These are phyloP conservation scores for Vireo altiloquus DNA, from an alignment of 2,113 vertebrate species.

Conservation along the genomic window DNA sequence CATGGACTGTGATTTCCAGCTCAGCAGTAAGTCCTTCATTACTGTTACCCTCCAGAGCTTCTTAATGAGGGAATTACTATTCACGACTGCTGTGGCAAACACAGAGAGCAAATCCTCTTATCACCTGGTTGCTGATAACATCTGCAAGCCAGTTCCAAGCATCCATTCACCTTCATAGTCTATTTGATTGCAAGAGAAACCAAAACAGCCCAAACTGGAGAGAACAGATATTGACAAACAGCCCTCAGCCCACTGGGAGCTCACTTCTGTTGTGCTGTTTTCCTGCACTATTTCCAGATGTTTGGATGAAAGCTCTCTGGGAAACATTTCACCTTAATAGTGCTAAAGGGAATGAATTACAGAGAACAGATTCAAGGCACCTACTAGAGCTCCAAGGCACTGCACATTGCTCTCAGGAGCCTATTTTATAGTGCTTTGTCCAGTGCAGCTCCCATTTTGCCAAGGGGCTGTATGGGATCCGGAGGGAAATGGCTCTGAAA, in stretches of 20 bases:
- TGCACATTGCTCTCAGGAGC: background rate
- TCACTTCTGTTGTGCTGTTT: background rate
- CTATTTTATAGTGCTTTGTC: background rate
- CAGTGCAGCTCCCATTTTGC: background rate
- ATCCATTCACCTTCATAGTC: background rate
- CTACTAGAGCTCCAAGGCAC: background rate
- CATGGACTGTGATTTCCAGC: background rate
- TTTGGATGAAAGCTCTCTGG: background rate
- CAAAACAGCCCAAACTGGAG: background rate
- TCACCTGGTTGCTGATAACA: background rate
- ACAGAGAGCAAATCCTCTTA: conserved; percentile 8
- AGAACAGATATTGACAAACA: background rate
- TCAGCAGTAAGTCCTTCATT: background rate
- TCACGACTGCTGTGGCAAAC: background rate
- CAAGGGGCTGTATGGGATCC: background rate
- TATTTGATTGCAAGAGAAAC: background rate
- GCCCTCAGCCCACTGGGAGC: background rate
- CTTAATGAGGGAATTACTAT: background rate
- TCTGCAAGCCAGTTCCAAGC: background rate
- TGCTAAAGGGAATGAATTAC: background rate
- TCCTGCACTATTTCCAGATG: background rate
- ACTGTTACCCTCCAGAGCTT: background rate
- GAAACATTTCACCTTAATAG: background rate
- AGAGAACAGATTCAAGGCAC: background rate
- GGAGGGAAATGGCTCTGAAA: background rate